Conservation (phyloP, 1,140 invertebrate genomes). For the Drosophila nebulosa region DNA sequence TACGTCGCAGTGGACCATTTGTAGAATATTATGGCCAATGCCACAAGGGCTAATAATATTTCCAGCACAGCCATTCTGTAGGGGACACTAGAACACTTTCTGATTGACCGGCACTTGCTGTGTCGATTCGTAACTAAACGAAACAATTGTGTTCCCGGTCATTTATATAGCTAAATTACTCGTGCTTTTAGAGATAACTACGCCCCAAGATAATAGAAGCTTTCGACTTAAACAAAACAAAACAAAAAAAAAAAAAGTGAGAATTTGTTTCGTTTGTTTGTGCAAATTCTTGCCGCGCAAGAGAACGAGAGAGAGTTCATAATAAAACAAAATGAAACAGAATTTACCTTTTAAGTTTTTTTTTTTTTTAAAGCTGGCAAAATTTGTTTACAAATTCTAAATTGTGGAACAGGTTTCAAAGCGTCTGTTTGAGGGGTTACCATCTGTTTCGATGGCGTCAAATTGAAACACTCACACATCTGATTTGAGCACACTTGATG, state of each 20-base stretch:
- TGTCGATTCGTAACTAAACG: slow-evolving; percentile 5
- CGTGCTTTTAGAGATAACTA: neutral
- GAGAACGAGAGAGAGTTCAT: neutral
- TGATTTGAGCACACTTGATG: neutral
- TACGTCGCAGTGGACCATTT: slow-evolving; percentile 49
- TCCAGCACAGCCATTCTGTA: slow-evolving; percentile 21
- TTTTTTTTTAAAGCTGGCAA: neutral
- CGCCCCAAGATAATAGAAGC: neutral
- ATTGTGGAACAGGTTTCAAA: slow-evolving; percentile 14
- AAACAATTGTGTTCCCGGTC: neutral
- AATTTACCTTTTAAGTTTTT: neutral
- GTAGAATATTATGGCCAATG: slow-evolving; percentile 26
- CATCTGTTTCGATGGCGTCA: neutral
- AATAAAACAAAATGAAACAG: neutral
- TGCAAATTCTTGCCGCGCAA: neutral
- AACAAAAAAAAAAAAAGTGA: too few species aligned
- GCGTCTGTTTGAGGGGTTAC: neutral
- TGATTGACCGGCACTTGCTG: neutral
- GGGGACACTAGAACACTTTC: neutral
- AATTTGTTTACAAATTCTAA: neutral
- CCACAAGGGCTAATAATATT: slow-evolving; percentile 28
- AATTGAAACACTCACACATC: neutral
- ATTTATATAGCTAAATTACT: slow-evolving; percentile 28
- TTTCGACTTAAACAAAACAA: neutral
- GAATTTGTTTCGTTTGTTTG: neutral